These are phyloP conservation scores for Augochlorella aurata DNA, from an alignment of 2,888 invertebrate genomes.

Conservation along the genomic window DNA sequence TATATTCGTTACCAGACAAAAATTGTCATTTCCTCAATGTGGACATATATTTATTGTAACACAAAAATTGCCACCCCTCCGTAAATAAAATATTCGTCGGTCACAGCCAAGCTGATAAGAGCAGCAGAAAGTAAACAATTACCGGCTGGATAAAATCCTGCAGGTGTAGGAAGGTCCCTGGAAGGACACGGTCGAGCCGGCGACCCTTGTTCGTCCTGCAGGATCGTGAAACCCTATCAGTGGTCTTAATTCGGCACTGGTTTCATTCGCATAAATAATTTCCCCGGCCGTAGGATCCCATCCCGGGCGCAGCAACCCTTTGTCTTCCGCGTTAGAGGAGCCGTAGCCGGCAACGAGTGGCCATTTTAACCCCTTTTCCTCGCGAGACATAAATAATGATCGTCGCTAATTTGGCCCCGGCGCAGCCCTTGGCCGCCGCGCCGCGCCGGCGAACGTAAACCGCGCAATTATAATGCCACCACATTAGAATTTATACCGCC, in stretches of 20 bases:
- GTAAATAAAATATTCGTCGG: too few species aligned
- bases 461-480: constrained; percentile 81
- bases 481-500: constrained; percentile 81
- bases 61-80: too few species aligned
- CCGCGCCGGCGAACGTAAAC: constrained; percentile 72
- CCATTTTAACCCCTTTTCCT: constrained; percentile 80
- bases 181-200: not conserved
- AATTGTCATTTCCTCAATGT: too few species aligned
- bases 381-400: constrained; percentile 81
- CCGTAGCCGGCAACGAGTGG: constrained; percentile 67
- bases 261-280: constrained; percentile 59
- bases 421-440: constrained; percentile 72
- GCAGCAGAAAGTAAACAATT: not conserved
- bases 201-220: not conserved
- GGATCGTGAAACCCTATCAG: constrained; percentile 42
- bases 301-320: constrained; percentile 73
- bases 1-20: too few species aligned
- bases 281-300: constrained; percentile 41
- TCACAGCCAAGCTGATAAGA: too few species aligned
- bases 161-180: not conserved
- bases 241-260: constrained; percentile 44
- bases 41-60: too few species aligned
- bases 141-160: not conserved
- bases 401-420: constrained; percentile 80
- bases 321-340: constrained; percentile 74